Evolutionary conservation across 2,888 invertebrate genomes (phyloP), one percentile per base, ranked within the genome.

Genomic region (Drosophila monieri): DNA sequence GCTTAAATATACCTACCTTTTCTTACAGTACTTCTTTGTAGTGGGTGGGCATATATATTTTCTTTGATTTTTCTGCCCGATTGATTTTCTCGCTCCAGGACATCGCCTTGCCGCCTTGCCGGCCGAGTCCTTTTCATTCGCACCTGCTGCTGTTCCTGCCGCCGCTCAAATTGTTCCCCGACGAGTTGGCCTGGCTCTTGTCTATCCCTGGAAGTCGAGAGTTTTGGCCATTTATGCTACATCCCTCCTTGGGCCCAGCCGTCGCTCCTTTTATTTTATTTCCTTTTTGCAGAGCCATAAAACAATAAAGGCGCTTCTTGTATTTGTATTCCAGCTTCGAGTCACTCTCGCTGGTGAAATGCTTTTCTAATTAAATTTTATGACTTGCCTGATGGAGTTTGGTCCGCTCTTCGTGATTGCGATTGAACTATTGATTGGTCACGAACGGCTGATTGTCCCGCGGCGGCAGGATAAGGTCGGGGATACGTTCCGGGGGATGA

Each of bases 311-410:
- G 75, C 77, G 78, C 44, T 77, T 74, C 52, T 70, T 58, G 62
- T 64, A 60, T 80, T 71, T 61, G 66, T 64, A 59, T 69, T 77
- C 23, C 56, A 73, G 67, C 65, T 79, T 71, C 75, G 80, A 80
- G 80, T 62, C 75, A 57, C 75, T 52, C 39, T 48, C 47, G 60
- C 60, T 48, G 70, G 68, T 37, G 80, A 83, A 80, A 84, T 84
- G 64, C 68, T 76, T 73, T 83, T 73, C 86, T 83, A 81, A 81
- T 81, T 81, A 85, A 80, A 80, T 85, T 81, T 81, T 81, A 81
- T 78, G 74, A 73, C 80, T 76, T 78, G 68, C 74, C 80, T 66
- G 58, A 67, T 69, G 65, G 80, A 81, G 61, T 76, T 83, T 70
- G 64, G 8, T 32, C 32, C 46, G 49, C 35, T 35, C 46, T 53